These are phyloP conservation scores for Myopa tessellatipennis DNA, from an alignment of 2,888 invertebrate genomes.

Conservation along the genomic window DNA sequence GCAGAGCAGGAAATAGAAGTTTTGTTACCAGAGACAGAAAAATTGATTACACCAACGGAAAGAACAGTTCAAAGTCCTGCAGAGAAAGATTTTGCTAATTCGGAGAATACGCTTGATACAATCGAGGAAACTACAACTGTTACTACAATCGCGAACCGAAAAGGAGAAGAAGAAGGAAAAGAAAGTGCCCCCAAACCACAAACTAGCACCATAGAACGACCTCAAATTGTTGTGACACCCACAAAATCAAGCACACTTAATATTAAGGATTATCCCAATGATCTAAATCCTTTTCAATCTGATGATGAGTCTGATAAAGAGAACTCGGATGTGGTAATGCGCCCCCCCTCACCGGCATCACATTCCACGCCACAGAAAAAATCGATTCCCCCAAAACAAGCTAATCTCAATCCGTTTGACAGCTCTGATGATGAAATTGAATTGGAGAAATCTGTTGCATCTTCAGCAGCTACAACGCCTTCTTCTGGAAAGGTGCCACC, in stretches of 20 bases:
- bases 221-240: background rate
- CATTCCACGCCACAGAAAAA: slow-evolving; percentile 35
- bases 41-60: background rate
- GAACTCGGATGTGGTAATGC: slow-evolving; percentile 50
- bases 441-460: slow-evolving; percentile 54
- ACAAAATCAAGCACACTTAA: slow-evolving; percentile 7
- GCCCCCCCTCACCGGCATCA: background rate
- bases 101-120: no score
- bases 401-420: slow-evolving; percentile 75
- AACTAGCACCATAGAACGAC: slow-evolving; percentile 11
- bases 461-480: slow-evolving; percentile 44
- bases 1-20: slow-evolving; percentile 19
- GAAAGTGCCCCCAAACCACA: background rate
- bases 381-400: slow-evolving; percentile 5
- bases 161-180: slow-evolving; percentile 36
- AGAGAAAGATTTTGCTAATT: no score
- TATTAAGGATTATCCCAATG: slow-evolving; percentile 75
- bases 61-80: no score
- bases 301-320: slow-evolving; percentile 65
- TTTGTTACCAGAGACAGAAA: background rate
- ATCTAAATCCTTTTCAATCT: slow-evolving; percentile 86
- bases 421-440: slow-evolving; percentile 74
- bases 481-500: slow-evolving; percentile 57
- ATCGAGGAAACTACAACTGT: background rate
- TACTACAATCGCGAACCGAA: background rate